A percentile compares a stretch with the other conserved stretches of the same genome.
phyloP scores from a whole-genome alignment of 2,797 vertebrate genomes.

The Myripristis jacobus region DNA sequence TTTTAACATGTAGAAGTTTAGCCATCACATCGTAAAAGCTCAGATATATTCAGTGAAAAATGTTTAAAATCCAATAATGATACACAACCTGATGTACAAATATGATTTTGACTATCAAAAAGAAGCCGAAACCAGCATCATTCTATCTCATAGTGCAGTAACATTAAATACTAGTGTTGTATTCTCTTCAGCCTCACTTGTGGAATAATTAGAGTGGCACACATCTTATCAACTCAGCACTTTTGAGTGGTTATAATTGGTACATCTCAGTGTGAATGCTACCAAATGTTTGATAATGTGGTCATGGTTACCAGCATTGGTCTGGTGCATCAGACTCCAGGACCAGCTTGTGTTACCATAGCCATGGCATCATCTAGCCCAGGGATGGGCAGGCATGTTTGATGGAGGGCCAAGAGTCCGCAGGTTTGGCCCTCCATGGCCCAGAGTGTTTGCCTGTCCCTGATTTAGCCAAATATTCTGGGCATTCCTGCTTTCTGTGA shows the following conservation, averaged over 20 bases:
- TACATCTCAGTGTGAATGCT: background rate
- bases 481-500: no score
- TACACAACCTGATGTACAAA: background rate
- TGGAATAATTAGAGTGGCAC: background rate
- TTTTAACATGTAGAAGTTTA: background rate
- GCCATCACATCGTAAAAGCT: conserved; percentile 1
- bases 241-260: background rate
- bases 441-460: no score
- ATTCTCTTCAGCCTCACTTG: no score
- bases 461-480: no score
- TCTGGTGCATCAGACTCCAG: background rate
- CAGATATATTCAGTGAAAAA: conserved; percentile 11
- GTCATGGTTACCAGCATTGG: background rate
- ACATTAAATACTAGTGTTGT: background rate
- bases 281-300: background rate
- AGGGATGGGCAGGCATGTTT: background rate
- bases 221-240: background rate
- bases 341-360: background rate
- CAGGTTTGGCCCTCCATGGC: background rate
- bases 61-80: background rate
- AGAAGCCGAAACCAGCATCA: background rate
- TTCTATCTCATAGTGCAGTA: background rate
- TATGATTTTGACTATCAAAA: background rate
- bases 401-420: background rate
- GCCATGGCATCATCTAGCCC: background rate